Evolutionary conservation across 2,888 invertebrate species (phyloP).

Genomic region (Lymantria dispar): DNA sequence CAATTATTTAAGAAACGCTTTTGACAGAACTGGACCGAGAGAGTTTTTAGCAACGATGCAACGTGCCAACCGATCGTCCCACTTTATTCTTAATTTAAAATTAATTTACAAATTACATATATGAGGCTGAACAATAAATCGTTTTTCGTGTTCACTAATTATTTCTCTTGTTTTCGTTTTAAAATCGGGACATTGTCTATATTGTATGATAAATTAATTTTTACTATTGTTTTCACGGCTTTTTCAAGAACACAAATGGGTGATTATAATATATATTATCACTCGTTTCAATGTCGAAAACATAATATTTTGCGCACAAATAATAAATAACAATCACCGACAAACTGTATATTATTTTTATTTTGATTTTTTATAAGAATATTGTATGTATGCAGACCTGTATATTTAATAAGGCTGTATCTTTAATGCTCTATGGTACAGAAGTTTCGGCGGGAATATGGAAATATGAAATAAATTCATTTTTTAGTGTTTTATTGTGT

Average conservation of each 20-base stretch:
- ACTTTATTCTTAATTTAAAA: conserved; percentile 26
- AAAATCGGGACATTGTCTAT: not conserved
- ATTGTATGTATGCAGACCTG: no score
- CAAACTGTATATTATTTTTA: no score
- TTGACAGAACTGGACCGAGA: conserved; percentile 73
- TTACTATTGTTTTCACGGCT: conserved; percentile 5
- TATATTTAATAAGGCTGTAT: no score
- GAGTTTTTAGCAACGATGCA: conserved; percentile 51
- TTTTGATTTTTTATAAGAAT: no score
- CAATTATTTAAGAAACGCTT: conserved; percentile 64
- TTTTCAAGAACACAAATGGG: not conserved
- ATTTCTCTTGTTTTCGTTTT: conserved; percentile 7
- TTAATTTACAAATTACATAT: conserved; percentile 37
- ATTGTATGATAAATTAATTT: conserved; percentile 7
- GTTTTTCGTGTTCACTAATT: conserved; percentile 15
- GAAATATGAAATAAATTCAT: no score
- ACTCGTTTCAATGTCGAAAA: no score
- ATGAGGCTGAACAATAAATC: conserved; percentile 23
- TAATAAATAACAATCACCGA: no score
- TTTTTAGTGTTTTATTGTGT: no score
- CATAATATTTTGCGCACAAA: no score
- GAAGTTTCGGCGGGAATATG: no score
- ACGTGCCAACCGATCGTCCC: conserved; percentile 10
- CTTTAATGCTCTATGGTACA: no score
- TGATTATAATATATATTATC: not conserved